Percentiles rank a stretch among this genome's conserved stretches.
Evolutionary conservation across 2,888 invertebrate species (phyloP).

Genomic region (Morpho deidamia): DNA sequence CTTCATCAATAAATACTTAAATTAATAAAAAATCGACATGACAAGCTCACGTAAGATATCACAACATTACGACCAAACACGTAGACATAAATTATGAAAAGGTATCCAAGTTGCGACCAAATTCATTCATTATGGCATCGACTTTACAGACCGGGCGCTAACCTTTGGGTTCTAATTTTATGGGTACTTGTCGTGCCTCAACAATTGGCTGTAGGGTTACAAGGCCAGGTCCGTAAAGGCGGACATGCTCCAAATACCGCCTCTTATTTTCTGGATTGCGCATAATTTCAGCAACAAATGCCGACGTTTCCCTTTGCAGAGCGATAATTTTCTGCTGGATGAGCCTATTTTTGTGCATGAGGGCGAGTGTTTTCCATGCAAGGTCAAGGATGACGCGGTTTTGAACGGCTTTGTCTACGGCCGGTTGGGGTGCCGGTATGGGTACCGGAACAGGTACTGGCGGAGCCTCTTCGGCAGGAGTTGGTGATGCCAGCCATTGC

Average conservation of each 20-base stretch:
- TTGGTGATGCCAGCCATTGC: constrained; percentile 40
- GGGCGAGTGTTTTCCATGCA: constrained; percentile 80
- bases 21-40: constrained; percentile 3
- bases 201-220: constrained; percentile 27
- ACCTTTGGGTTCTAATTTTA: constrained; percentile 41
- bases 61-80: neutral
- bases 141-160: too few species aligned
- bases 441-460: constrained; percentile 6
- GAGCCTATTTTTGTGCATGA: constrained; percentile 80
- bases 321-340: constrained; percentile 80
- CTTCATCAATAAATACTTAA: constrained; percentile 26
- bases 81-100: neutral
- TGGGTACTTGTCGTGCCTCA: constrained; percentile 33
- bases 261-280: constrained; percentile 67
- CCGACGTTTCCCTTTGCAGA: constrained; percentile 80
- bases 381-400: constrained; percentile 78
- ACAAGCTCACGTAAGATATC: constrained; percentile 1
- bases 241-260: constrained; percentile 50
- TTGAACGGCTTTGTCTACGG: constrained; percentile 47
- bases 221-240: constrained; percentile 36
- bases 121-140: too few species aligned
- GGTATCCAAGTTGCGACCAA: too few species aligned
- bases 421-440: constrained; percentile 15
- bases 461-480: constrained; percentile 29
- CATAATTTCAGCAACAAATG: constrained; percentile 79